These are phyloP conservation scores for Epistrophe grossulariae DNA, from an alignment of 2,888 invertebrate genomes.

Conservation along the genomic window DNA sequence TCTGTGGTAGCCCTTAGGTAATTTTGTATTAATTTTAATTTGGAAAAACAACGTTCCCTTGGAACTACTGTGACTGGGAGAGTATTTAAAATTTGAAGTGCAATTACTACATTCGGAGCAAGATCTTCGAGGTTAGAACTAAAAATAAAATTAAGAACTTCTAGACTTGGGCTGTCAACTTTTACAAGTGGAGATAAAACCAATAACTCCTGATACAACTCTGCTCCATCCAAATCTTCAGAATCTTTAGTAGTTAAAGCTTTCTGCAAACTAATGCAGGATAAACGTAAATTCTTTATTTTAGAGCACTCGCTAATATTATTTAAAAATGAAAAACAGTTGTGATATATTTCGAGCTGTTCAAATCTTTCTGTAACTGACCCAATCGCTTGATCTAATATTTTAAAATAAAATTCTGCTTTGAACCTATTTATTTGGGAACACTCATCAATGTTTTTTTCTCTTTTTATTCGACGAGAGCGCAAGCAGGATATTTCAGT, in stretches of 20 bases:
- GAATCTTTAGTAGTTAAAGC: not conserved
- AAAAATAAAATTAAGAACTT: conserved; percentile 17
- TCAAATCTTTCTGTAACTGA: not conserved
- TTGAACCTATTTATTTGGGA: conserved; percentile 27
- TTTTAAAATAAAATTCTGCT: conserved; percentile 33
- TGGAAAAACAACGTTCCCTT: conserved; percentile 38
- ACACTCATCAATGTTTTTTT: conserved; percentile 18
- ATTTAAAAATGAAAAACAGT: conserved; percentile 1
- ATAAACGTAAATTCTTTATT: conserved; percentile 14
- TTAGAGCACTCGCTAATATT: conserved; percentile 28
- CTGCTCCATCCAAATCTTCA: conserved; percentile 29
- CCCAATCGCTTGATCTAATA: conserved; percentile 11
- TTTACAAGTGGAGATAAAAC: conserved; percentile 10
- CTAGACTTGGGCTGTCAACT: conserved; percentile 5
- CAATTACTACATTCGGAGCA: conserved; percentile 4
- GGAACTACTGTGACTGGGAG: conserved; percentile 2
- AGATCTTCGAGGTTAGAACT: conserved; percentile 20
- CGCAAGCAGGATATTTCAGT: not conserved
- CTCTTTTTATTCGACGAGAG: conserved; percentile 7
- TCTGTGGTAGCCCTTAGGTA: conserved; percentile 24
- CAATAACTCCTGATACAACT: conserved; percentile 16
- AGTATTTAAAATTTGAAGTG: conserved; percentile 38
- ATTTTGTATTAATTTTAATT: conserved; percentile 40
- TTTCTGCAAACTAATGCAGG: conserved; percentile 10
- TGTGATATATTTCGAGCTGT: not conserved